These are phyloP conservation scores for Haliclystus octoradiatus DNA, from an alignment of 30 jellyfish, hydroid and myxozoan species.

Conservation along the genomic window DNA sequence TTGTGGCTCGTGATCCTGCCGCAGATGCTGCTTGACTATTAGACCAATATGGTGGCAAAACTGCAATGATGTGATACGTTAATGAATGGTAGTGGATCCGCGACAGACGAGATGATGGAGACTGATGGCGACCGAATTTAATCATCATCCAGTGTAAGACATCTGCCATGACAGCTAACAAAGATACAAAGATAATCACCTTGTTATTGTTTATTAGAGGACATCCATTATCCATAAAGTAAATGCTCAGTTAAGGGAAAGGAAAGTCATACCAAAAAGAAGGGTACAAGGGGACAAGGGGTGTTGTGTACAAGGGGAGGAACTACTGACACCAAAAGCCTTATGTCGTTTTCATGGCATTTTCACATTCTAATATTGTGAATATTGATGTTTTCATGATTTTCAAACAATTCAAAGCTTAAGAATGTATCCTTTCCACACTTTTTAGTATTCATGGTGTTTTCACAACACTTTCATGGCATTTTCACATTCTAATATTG, in stretches of 20 bases:
- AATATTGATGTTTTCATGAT: too few species aligned
- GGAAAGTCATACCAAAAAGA: neutral
- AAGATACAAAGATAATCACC: too few species aligned
- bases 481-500: too few species aligned
- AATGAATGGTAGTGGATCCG: constrained; percentile 79
- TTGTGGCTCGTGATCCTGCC: constrained; percentile 83
- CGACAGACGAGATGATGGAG: constrained; percentile 53
- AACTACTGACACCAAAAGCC: too few species aligned
- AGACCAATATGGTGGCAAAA: constrained; percentile 46
- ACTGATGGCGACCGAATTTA: constrained; percentile 34
- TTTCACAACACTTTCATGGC: too few species aligned
- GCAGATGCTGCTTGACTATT: constrained; percentile 78
- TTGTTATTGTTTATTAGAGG: too few species aligned
- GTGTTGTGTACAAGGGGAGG: neutral
- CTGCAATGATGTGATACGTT: constrained; percentile 68
- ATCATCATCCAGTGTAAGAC: constrained; percentile 50
- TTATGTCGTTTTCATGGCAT: too few species aligned
- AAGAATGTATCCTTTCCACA: too few species aligned
- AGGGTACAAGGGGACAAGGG: neutral
- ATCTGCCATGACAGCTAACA: constrained; percentile 73
- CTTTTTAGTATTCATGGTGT: too few species aligned
- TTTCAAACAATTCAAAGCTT: too few species aligned
- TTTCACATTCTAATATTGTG: too few species aligned
- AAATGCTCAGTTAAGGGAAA: neutral
- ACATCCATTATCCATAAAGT: too few species aligned